These are phyloP conservation scores for Aratinga solstitialis DNA, from an alignment of 2,797 vertebrate genomes.

Conservation along the genomic window DNA sequence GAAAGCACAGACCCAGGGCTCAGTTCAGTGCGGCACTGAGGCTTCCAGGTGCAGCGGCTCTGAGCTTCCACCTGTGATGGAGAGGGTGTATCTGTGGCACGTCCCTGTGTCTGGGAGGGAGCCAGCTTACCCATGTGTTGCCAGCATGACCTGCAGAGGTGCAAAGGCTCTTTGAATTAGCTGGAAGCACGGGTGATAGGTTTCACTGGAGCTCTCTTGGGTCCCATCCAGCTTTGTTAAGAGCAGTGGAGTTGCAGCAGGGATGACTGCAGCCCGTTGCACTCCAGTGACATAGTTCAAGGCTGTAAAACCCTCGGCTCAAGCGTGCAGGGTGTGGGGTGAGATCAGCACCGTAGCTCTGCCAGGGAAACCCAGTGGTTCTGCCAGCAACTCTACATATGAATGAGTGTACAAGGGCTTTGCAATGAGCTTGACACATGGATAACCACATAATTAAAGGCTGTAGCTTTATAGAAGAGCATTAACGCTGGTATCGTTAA, in stretches of 20 bases:
- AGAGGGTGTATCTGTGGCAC: neutral
- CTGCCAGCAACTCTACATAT: conserved; percentile 52
- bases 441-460: conserved; percentile 10
- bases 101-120: neutral
- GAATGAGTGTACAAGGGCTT: conserved; percentile 31
- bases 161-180: neutral
- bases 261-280: conserved; percentile 22
- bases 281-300: conserved; percentile 4
- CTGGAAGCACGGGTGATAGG: neutral
- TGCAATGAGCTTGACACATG: conserved; percentile 1
- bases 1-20: neutral
- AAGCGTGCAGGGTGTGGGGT: neutral
- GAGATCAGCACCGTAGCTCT: neutral
- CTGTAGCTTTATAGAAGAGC: neutral
- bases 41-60: neutral
- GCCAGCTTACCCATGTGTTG: neutral
- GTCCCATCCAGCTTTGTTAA: neutral
- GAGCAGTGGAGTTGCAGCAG: neutral
- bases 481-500: neutral
- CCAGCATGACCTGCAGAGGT: neutral
- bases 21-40: neutral
- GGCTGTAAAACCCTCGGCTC: neutral
- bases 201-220: neutral
- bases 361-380: conserved; percentile 22
- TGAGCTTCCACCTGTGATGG: neutral